Evolutionary conservation across 2,113 vertebrate species (phyloP).

Genomic region (Phyllostomus hastatus): DNA sequence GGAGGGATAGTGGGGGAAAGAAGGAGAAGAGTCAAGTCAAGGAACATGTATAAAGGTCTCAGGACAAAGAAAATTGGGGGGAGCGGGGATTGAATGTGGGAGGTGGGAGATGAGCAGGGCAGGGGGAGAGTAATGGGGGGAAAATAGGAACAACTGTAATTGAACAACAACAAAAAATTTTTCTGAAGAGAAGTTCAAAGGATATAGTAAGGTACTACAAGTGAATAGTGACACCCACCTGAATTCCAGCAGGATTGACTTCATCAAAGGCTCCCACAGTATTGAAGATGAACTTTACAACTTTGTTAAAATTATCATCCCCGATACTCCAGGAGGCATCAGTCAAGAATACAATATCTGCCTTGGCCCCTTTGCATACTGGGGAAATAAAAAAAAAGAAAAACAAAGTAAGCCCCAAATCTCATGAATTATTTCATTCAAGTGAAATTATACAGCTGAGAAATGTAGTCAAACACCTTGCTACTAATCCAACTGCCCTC

Average conservation of each 20-base stretch:
- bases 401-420: conserved; percentile 17
- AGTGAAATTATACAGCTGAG: background rate
- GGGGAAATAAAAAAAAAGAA: conserved; percentile 52
- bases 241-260: conserved; percentile 92
- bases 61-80: too few species aligned
- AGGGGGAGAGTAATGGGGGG: too few species aligned
- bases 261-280: conserved; percentile 93
- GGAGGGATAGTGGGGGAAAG: too few species aligned
- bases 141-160: too few species aligned
- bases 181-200: background rate
- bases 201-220: background rate
- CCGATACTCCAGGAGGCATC: conserved; percentile 99
- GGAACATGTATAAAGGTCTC: too few species aligned
- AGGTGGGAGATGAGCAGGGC: too few species aligned
- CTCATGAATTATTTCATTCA: background rate
- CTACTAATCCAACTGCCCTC: background rate
- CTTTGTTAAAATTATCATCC: conserved; percentile 97
- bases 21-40: too few species aligned
- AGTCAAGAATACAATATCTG: conserved; percentile 96
- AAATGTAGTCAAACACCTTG: background rate
- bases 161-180: too few species aligned
- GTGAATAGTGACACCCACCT: conserved; percentile 82
- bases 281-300: conserved; percentile 91
- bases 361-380: conserved; percentile 98
- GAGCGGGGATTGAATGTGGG: too few species aligned